Conservation (phyloP, 2,888 invertebrate genomes). For the Xestia rhomboidea region DNA sequence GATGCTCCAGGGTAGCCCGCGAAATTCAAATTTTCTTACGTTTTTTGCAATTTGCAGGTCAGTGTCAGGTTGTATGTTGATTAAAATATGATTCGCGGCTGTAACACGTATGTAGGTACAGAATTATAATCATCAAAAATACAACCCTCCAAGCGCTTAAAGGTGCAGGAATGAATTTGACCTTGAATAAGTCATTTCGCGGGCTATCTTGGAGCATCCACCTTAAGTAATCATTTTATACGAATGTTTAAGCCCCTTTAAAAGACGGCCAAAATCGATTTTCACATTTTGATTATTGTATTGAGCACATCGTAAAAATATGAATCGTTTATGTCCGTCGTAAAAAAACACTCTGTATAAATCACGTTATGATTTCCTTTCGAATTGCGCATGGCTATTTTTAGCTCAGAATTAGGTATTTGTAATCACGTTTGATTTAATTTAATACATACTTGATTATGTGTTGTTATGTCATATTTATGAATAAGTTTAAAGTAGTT, state of each 20-base stretch:
- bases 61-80: too few relatives aligned
- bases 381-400: conserved; percentile 23
- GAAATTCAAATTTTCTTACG: too few relatives aligned
- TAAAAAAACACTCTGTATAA: conserved; percentile 13
- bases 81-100: too few relatives aligned
- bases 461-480: neutral
- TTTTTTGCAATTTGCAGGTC: too few relatives aligned
- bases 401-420: neutral
- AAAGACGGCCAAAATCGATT: neutral
- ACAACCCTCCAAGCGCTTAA: too few relatives aligned
- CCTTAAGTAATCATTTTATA: neutral
- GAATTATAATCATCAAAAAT: too few relatives aligned
- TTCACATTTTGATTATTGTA: neutral
- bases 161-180: too few relatives aligned
- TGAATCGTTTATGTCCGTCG: neutral
- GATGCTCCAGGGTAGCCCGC: too few relatives aligned
- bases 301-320: conserved; percentile 11
- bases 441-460: neutral
- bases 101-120: too few relatives aligned
- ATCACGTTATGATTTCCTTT: conserved; percentile 11
- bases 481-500: neutral
- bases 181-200: too few relatives aligned
- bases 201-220: too few relatives aligned
- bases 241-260: neutral
- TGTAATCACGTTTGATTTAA: neutral